These are phyloP conservation scores for Campoplex capitator DNA, from an alignment of 2,888 invertebrate genomes.

Conservation along the genomic window DNA sequence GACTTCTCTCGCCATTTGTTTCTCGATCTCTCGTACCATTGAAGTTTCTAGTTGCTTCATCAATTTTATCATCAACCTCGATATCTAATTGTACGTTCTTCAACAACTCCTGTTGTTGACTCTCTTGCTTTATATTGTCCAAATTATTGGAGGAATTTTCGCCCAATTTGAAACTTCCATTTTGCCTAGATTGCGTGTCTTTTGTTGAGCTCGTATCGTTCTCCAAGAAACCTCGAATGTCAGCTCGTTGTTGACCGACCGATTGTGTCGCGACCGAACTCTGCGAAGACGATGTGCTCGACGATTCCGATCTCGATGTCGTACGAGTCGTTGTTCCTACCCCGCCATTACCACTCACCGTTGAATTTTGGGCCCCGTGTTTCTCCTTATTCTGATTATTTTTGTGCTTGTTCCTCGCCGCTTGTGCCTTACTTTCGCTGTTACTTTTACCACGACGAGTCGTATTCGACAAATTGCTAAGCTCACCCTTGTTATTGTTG, in stretches of 20 bases:
- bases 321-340: conserved; percentile 76
- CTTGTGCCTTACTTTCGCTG: conserved; percentile 85
- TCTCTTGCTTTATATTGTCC: conserved; percentile 72
- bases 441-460: conserved; percentile 83
- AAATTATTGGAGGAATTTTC: conserved; percentile 77
- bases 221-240: conserved; percentile 76
- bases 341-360: conserved; percentile 76
- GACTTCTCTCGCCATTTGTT: conserved; percentile 79
- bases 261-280: conserved; percentile 39
- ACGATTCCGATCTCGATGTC: conserved; percentile 84
- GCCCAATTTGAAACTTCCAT: conserved; percentile 67
- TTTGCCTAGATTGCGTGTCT: conserved; percentile 64
- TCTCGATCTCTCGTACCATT: conserved; percentile 65
- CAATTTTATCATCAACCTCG: conserved; percentile 72
- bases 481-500: conserved; percentile 85
- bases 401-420: conserved; percentile 86
- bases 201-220: conserved; percentile 41
- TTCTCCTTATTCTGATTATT: conserved; percentile 84
- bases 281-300: conserved; percentile 73
- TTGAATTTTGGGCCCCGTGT: conserved; percentile 71
- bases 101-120: conserved; percentile 67
- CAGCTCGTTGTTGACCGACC: conserved; percentile 67
- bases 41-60: conserved; percentile 53
- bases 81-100: conserved; percentile 69
- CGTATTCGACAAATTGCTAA: conserved; percentile 76